Evolutionary conservation across 2,888 invertebrate species (phyloP).

Genomic region (Drosophila basisetae): DNA sequence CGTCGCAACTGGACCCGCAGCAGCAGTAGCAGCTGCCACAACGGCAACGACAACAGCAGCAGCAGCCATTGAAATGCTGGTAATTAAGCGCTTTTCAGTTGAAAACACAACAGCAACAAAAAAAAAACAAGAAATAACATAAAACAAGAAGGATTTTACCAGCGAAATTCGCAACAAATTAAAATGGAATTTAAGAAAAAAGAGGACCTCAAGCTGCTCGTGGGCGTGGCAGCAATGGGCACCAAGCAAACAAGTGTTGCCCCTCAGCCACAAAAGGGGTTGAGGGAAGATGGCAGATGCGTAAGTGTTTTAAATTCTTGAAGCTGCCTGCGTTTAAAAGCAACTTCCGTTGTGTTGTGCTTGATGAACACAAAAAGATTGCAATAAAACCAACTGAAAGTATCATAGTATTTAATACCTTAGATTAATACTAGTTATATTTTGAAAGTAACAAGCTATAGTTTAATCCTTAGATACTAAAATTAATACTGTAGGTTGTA

Average conservation of each 20-base stretch:
- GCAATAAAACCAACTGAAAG: constrained; percentile 23
- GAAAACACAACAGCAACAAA: background rate
- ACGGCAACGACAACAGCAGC: constrained; percentile 20
- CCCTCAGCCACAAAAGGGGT: constrained; percentile 11
- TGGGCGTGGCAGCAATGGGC: constrained; percentile 46
- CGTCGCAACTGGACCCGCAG: constrained; percentile 28
- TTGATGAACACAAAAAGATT: background rate
- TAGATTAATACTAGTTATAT: background rate
- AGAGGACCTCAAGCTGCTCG: constrained; percentile 8
- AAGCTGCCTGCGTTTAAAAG: constrained; percentile 47
- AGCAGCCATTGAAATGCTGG: constrained; percentile 67
- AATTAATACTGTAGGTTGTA: background rate
- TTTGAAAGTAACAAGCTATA: background rate
- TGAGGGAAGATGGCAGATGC: background rate
- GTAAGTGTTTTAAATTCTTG: constrained; percentile 21
- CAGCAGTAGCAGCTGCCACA: constrained; percentile 19
- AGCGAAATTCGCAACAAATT: constrained; percentile 63
- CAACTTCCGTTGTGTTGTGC: constrained; percentile 33
- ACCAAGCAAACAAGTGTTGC: constrained; percentile 66
- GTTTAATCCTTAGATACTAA: background rate
- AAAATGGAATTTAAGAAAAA: constrained; percentile 68
- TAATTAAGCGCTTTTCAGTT: constrained; percentile 67
- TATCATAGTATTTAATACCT: background rate
- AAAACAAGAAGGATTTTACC: constrained; percentile 17
- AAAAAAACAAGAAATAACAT: constrained; percentile 13